Percentiles rank a stretch among this genome's conserved stretches.
Evolutionary conservation across 2,113 vertebrate species (phyloP).

Genomic region (Gadus macrocephalus): DNA sequence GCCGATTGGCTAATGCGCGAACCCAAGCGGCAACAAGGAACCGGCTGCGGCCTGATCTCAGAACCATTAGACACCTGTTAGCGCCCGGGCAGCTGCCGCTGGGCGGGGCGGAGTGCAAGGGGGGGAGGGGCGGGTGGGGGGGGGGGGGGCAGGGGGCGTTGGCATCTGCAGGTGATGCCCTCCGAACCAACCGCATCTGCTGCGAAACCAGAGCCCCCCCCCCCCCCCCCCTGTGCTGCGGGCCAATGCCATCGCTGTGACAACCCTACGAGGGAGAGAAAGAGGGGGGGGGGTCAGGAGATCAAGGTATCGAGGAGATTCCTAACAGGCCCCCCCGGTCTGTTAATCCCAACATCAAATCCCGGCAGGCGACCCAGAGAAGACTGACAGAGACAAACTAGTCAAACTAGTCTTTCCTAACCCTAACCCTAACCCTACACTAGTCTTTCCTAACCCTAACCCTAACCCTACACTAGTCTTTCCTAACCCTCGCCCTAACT

Average conservation of each 20-base stretch:
- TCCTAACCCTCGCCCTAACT: too few species aligned
- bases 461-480: too few species aligned
- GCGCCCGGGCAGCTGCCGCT: slow-evolving; percentile 44
- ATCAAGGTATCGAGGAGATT: neutral
- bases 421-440: too few species aligned
- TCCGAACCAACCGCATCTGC: slow-evolving; percentile 46
- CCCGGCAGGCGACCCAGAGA: too few species aligned
- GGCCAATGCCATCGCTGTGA: slow-evolving; percentile 6
- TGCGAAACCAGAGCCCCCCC: slow-evolving; percentile 47
- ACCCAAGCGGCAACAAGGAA: slow-evolving; percentile 50
- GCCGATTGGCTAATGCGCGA: slow-evolving; percentile 50
- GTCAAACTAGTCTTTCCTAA: too few species aligned
- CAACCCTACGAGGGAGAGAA: neutral
- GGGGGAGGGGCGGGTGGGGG: too few species aligned
- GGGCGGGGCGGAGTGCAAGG: slow-evolving; percentile 19
- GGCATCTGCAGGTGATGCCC: slow-evolving; percentile 51
- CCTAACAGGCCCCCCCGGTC: neutral
- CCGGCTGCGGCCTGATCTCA: slow-evolving; percentile 49
- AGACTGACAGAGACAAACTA: too few species aligned
- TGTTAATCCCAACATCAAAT: too few species aligned
- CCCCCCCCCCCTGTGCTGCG: neutral
- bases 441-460: too few species aligned
- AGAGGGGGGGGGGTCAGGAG: too few species aligned
- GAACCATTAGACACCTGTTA: slow-evolving; percentile 67
- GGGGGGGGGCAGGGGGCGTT: too few species aligned